Evolutionary conservation across 2,113 vertebrate genomes (phyloP).

Genomic region (Oryzias curvinotus): DNA sequence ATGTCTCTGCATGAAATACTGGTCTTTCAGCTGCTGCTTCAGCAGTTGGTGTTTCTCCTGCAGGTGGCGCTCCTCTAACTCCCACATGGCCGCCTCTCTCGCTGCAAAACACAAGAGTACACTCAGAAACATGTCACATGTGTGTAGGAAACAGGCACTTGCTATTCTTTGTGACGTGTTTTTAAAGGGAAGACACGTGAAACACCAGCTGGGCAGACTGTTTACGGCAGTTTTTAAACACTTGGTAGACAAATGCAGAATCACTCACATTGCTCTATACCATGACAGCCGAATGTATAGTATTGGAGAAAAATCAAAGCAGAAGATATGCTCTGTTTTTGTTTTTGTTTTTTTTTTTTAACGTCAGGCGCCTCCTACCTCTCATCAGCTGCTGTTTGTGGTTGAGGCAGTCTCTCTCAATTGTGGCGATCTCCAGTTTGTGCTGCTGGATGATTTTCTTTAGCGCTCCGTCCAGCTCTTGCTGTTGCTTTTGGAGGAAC

Average conservation of each 20-base stretch:
- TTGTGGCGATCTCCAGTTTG: constrained; percentile 93
- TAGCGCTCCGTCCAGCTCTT: constrained; percentile 92
- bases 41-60: constrained; percentile 98
- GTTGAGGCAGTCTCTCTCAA: constrained; percentile 94
- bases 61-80: constrained; percentile 94
- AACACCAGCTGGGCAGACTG: too few species aligned
- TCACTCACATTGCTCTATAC: too few species aligned
- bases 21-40: constrained; percentile 98
- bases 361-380: too few species aligned
- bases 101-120: constrained; percentile 70
- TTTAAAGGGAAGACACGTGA: too few species aligned
- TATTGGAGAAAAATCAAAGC: background rate
- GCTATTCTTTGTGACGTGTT: too few species aligned
- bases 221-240: too few species aligned
- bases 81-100: constrained; percentile 97
- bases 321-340: constrained; percentile 9
- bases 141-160: background rate
- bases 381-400: constrained; percentile 98
- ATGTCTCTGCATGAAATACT: constrained; percentile 98
- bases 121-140: background rate
- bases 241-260: too few species aligned
- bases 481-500: constrained; percentile 97
- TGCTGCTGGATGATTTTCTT: constrained; percentile 99
- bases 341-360: background rate
- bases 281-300: too few species aligned